These are phyloP conservation scores for Lepidurus packardi DNA, from an alignment of 1,140 invertebrate genomes.

Conservation along the genomic window DNA sequence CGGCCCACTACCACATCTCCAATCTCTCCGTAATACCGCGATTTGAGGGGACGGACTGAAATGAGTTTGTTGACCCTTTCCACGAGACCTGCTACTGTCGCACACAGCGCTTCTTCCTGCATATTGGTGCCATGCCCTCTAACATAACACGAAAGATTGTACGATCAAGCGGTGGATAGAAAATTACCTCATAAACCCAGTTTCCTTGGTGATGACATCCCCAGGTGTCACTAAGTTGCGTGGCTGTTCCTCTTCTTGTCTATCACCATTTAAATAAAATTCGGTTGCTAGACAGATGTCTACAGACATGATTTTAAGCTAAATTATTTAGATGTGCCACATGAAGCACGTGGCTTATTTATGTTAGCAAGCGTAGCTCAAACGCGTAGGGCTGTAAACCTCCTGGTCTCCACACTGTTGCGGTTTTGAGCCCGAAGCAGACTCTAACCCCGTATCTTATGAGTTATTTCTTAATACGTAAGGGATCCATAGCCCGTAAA, in stretches of 20 bases:
- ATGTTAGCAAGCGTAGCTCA: neutral
- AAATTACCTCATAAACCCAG: slow-evolving; percentile 75
- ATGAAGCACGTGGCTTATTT: neutral
- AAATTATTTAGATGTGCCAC: neutral
- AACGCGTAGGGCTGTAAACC: no score
- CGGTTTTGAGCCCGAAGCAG: no score
- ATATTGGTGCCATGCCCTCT: slow-evolving; percentile 96
- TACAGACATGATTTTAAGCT: slow-evolving; percentile 8
- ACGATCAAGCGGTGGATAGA: neutral
- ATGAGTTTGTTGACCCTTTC: slow-evolving; percentile 93
- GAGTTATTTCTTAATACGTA: no score
- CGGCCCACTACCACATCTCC: slow-evolving; percentile 95
- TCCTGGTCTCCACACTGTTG: no score
- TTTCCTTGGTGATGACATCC: slow-evolving; percentile 71
- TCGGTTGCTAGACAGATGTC: slow-evolving; percentile 31
- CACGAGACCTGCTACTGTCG: slow-evolving; percentile 88
- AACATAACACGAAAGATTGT: slow-evolving; percentile 40
- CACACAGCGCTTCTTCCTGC: slow-evolving; percentile 67
- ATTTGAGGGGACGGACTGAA: slow-evolving; percentile 81
- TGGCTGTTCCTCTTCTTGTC: slow-evolving; percentile 42
- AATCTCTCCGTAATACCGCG: slow-evolving; percentile 85
- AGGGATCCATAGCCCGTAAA: no score
- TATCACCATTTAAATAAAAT: slow-evolving; percentile 11
- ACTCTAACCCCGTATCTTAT: no score
- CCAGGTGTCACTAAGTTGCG: slow-evolving; percentile 75